Percentiles rank a stretch among this genome's conserved stretches.
These are phyloP conservation scores for Tylochromis polylepis DNA, from an alignment of 2,113 vertebrate species.

Conservation along the genomic window DNA sequence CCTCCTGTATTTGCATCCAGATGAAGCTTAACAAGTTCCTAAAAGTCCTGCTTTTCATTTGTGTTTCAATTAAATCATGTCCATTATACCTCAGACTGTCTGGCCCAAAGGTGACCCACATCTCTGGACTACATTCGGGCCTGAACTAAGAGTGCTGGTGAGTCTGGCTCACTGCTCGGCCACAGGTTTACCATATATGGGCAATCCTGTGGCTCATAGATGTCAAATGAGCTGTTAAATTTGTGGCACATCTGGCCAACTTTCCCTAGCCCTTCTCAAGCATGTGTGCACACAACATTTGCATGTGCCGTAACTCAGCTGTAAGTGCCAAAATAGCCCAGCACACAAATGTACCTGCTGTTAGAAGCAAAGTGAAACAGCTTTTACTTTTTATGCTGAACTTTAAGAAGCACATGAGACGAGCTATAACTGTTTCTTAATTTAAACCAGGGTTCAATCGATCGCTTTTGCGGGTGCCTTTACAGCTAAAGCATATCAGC, in stretches of 20 bases:
- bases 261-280: neutral
- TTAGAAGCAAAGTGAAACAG: neutral
- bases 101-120: neutral
- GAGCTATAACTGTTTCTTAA: neutral
- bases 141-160: neutral
- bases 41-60: neutral
- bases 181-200: neutral
- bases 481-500: neutral
- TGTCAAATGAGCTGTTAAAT: neutral
- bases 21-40: neutral
- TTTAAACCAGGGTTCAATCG: neutral
- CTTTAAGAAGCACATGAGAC: neutral
- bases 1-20: accelerated
- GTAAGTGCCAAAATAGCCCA: neutral
- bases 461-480: neutral
- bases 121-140: neutral
- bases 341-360: neutral
- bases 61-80: accelerated
- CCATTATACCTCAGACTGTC: accelerated
- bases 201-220: neutral
- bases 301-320: neutral
- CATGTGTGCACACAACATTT: neutral
- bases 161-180: neutral
- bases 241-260: neutral
- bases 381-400: neutral